These are phyloP conservation scores for Drosophila recens DNA, from an alignment of 2,888 invertebrate genomes.

Conservation along the genomic window DNA sequence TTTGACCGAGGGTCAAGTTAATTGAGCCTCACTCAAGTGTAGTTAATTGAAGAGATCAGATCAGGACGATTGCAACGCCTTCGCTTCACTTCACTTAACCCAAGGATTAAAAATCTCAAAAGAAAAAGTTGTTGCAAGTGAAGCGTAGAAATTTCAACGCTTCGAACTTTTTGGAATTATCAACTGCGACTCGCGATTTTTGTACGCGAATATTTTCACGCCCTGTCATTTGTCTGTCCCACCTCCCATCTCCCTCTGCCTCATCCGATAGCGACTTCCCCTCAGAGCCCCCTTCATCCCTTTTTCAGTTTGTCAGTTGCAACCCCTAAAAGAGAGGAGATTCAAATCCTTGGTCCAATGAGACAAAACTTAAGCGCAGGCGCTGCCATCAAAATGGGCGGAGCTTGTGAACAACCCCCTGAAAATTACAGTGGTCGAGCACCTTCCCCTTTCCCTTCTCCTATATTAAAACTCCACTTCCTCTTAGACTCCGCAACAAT, in stretches of 20 bases:
- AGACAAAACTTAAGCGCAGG: slow-evolving; percentile 29
- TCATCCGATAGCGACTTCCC: neutral
- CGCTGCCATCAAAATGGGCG: slow-evolving; percentile 39
- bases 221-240: slow-evolving; percentile 16
- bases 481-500: neutral
- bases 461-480: no score
- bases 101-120: slow-evolving; percentile 25
- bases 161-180: slow-evolving; percentile 34
- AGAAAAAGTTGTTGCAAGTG: slow-evolving; percentile 27
- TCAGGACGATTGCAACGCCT: slow-evolving; percentile 13
- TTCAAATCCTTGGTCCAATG: slow-evolving; percentile 1
- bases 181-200: slow-evolving; percentile 14
- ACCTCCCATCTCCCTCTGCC: neutral
- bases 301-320: neutral
- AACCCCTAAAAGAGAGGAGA: slow-evolving; percentile 5
- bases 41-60: slow-evolving; percentile 33
- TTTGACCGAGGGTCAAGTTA: neutral
- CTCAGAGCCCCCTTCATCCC: neutral
- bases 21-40: slow-evolving; percentile 4
- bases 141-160: slow-evolving; percentile 58
- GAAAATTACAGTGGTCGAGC: neutral
- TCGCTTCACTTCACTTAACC: slow-evolving; percentile 5
- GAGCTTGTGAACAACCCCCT: slow-evolving; percentile 28
- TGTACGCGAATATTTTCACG: slow-evolving; percentile 35
- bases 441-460: neutral